Percentiles rank a stretch among this genome's conserved stretches.
These are phyloP conservation scores for Drosophila bocqueti DNA, from an alignment of 1,140 invertebrate genomes.

Conservation along the genomic window DNA sequence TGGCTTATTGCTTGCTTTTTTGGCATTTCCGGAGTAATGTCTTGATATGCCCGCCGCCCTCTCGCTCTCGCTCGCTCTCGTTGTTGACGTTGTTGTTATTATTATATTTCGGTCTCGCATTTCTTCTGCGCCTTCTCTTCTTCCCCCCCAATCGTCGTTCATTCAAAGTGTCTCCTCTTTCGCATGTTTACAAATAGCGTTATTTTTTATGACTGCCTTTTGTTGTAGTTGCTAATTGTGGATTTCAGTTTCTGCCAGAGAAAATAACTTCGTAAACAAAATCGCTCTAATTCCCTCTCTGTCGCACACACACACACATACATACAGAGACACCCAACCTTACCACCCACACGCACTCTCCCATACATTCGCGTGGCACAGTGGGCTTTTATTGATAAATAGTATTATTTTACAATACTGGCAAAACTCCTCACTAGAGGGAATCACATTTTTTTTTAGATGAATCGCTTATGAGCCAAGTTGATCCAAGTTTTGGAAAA, in stretches of 20 bases:
- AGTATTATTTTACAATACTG: too few relatives aligned
- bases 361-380: slow-evolving; percentile 16
- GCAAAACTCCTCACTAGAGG: too few relatives aligned
- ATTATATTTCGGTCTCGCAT: slow-evolving; percentile 39
- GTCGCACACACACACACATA: neutral
- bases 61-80: neutral
- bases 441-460: too few relatives aligned
- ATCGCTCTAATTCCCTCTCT: slow-evolving; percentile 29
- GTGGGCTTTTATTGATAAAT: neutral
- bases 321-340: too few relatives aligned
- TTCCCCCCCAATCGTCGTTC: neutral
- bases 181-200: slow-evolving; percentile 50
- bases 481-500: too few relatives aligned
- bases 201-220: slow-evolving; percentile 36
- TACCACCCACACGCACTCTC: slow-evolving; percentile 5
- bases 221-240: slow-evolving; percentile 47
- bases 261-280: slow-evolving; percentile 36
- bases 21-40: slow-evolving; percentile 83
- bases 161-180: slow-evolving; percentile 35
- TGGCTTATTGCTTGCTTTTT: slow-evolving; percentile 53
- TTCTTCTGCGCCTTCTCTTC: slow-evolving; percentile 12
- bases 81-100: slow-evolving; percentile 32
- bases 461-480: too few relatives aligned
- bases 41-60: slow-evolving; percentile 56
- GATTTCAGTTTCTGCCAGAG: slow-evolving; percentile 42